Conservation (phyloP, 2,113 vertebrate genomes). For the Myxocyprinus asiaticus region DNA sequence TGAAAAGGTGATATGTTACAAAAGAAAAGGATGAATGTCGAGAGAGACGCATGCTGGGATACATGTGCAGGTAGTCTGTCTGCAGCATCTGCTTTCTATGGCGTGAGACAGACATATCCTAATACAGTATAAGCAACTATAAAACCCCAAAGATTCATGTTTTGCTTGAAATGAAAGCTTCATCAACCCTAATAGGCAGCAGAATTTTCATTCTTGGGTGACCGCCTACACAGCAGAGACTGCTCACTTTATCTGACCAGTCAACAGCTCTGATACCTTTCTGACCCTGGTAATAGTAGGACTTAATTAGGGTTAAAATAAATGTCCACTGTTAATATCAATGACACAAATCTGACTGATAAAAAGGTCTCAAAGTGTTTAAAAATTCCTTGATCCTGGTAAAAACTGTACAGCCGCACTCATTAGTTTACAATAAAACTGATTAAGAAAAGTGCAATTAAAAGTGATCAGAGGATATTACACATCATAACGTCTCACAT, state of each 20-base stretch:
- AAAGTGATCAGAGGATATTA: constrained; percentile 35
- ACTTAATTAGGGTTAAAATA: no score
- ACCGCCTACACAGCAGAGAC: no score
- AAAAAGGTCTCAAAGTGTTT: constrained; percentile 58
- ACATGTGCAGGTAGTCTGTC: constrained; percentile 35
- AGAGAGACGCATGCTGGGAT: constrained; percentile 19
- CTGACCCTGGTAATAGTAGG: no score
- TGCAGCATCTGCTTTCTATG: background rate
- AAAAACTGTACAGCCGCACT: constrained; percentile 52
- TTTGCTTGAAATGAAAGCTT: background rate
- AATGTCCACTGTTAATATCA: constrained; percentile 13
- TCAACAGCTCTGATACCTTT: background rate
- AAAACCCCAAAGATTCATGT: background rate
- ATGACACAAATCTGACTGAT: constrained; percentile 51
- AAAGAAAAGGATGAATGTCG: constrained; percentile 37
- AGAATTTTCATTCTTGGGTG: no score
- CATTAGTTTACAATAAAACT: constrained; percentile 61
- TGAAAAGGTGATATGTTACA: constrained; percentile 49
- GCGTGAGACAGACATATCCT: background rate
- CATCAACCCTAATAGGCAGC: no score
- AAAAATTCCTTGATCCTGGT: constrained; percentile 62
- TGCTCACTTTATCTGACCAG: no score
- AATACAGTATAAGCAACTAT: background rate
- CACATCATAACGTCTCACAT: background rate
- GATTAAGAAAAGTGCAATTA: constrained; percentile 30